Conservation (phyloP, 2,113 vertebrate genomes). For the human (Homo sapiens) region DNA sequence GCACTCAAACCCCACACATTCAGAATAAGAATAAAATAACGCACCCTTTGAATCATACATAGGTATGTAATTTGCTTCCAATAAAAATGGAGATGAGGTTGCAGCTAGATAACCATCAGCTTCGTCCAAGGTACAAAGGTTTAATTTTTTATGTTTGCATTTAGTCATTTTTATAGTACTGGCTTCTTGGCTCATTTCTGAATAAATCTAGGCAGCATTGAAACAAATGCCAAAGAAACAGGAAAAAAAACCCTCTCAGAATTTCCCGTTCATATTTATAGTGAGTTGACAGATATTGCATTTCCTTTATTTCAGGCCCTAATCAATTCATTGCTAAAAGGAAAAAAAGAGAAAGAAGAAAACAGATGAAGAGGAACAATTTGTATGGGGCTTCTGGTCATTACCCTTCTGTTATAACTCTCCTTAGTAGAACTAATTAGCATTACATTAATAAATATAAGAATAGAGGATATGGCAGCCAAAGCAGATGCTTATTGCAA, state of each 20-base stretch:
- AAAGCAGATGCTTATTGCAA: not conserved
- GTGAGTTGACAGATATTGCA: constrained; percentile 61
- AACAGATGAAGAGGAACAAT: constrained; percentile 52
- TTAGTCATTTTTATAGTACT: constrained; percentile 76
- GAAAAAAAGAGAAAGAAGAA: not conserved
- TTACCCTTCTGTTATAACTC: constrained; percentile 66
- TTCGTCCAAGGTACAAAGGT: constrained; percentile 51
- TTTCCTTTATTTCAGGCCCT: constrained; percentile 61
- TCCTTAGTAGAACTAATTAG: constrained; percentile 77
- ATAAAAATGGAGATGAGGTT: constrained; percentile 65
- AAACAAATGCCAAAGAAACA: constrained; percentile 74
- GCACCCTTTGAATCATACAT: constrained; percentile 40
- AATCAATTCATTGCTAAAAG: constrained; percentile 77
- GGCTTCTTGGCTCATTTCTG: constrained; percentile 64
- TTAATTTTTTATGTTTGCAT: constrained; percentile 77
- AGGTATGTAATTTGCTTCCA: constrained; percentile 64
- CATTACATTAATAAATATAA: constrained; percentile 60
- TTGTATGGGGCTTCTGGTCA: constrained; percentile 54
- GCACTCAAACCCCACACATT: not conserved
- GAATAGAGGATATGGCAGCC: not conserved
- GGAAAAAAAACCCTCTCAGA: constrained; percentile 33
- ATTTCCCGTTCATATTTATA: constrained; percentile 70
- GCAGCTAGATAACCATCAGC: constrained; percentile 28
- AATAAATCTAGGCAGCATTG: constrained; percentile 70
- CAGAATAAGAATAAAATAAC: not conserved